A percentile compares a stretch with the other conserved stretches of the same genome.
These are phyloP conservation scores for Alentia gelatinosa DNA, from an alignment of 2,888 invertebrate species.

Conservation along the genomic window DNA sequence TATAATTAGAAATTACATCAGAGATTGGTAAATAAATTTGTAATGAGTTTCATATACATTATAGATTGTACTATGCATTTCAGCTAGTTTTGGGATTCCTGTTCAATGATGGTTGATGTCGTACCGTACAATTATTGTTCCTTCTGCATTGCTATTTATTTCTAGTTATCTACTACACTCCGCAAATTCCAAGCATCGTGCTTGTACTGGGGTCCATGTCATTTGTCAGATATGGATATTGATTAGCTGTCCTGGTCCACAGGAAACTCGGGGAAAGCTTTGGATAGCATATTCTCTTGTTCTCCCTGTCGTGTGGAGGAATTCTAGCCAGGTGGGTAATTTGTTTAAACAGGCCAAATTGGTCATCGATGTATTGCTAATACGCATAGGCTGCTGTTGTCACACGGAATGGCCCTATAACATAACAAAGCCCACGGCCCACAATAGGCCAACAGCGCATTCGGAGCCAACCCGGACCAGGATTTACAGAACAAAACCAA, in stretches of 20 bases:
- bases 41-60: too few relatives aligned
- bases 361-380: constrained; percentile 41
- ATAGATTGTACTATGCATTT: too few relatives aligned
- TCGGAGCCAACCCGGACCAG: neutral
- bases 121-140: too few relatives aligned
- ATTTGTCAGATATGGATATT: neutral
- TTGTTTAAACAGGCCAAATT: constrained; percentile 29
- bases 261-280: neutral
- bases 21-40: neutral
- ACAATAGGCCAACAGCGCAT: neutral
- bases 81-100: too few relatives aligned
- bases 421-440: neutral
- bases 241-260: neutral
- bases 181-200: too few relatives aligned
- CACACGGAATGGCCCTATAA: constrained; percentile 38
- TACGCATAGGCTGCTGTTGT: constrained; percentile 26
- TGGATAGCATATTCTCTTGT: neutral
- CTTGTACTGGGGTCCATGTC: too few relatives aligned
- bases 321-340: constrained; percentile 7
- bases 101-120: too few relatives aligned
- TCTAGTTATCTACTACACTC: too few relatives aligned
- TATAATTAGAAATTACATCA: neutral
- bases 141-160: too few relatives aligned
- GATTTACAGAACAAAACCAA: neutral
- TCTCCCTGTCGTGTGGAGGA: neutral